phyloP scores from a whole-genome alignment of 2,113 vertebrate species.

The Xiphophorus couchianus region DNA sequence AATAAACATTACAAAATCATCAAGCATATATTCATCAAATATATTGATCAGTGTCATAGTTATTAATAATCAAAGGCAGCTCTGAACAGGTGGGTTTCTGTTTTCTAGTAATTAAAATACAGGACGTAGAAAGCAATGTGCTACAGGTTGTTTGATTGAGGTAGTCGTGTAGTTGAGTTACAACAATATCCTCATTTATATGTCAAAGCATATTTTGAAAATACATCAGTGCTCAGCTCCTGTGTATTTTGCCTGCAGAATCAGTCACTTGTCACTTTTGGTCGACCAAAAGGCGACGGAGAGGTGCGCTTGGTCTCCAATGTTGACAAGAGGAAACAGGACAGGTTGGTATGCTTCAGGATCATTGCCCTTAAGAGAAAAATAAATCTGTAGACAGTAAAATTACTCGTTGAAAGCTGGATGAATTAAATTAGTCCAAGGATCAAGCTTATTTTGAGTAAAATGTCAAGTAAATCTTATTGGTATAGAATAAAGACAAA shows the following conservation, averaged over 20 bases:
- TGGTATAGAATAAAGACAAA: not conserved
- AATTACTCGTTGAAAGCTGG: not conserved
- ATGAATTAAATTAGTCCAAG: not conserved
- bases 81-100: too few relatives aligned
- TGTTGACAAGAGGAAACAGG: conserved; percentile 90
- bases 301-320: conserved; percentile 88
- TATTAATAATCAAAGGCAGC: too few relatives aligned
- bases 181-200: not conserved
- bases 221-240: not conserved
- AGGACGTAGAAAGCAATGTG: not conserved
- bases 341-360: conserved; percentile 80
- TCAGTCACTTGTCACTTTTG: conserved; percentile 85
- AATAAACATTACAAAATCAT: too few relatives aligned
- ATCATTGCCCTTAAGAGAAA: not conserved
- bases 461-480: not conserved
- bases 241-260: conserved; percentile 77
- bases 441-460: not conserved
- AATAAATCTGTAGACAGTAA: not conserved
- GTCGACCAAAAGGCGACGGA: conserved; percentile 91
- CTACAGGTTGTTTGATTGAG: too few relatives aligned
- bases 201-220: not conserved
- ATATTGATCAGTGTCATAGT: too few relatives aligned
- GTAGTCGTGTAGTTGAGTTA: too few relatives aligned
- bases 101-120: not conserved
- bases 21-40: too few relatives aligned